Evolutionary conservation across 2,888 invertebrate species (phyloP), one percentile per base, ranked within the genome.

Genomic region (Andrena bucephala): DNA sequence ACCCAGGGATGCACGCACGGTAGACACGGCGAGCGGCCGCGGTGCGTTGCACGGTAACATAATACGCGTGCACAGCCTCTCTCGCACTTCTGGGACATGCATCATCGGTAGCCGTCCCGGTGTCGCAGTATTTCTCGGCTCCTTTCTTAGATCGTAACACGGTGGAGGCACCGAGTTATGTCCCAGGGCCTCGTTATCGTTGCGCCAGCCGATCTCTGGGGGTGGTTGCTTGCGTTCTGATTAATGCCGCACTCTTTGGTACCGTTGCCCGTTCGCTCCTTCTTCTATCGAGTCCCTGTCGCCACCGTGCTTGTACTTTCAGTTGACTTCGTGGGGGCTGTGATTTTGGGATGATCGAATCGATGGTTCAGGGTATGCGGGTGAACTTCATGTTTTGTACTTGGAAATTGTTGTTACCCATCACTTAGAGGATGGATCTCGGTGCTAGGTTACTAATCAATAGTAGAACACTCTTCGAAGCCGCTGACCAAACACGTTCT

Each of bases 101-200:
- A 92, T 92, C 92, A 92, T 92, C 92, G 91, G 92, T 92, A 92
- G 92, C 92, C 84, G 86, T 87, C 85, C 81, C 87, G 85, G 84
- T 91, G 91, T 92, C 90, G 91, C 91, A 85, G 90, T 91, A 91
- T 91, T 90, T 91, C 85, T 88, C 81, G 60, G 74, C 42, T 73
- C 78, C 80, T 85, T 85, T 81, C 87, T 85, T 62, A 77, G 82
- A 76, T 83, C 89, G 79, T 79, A 79, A 85, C 85, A 86, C 83
- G 76, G 81, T 81, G 75, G 81, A 70, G 68, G 70, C 82, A 76
- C 81, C 81, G 77, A 78, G 77, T 77, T 82, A 80, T 83, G 77
- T 59, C 69, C 31, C 52, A 16, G 57, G 52, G 69, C 59, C 72
- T 78, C 76, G 77, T 86, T 88, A 83, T 82, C 82, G 71, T 81